Conservation (phyloP, 1,140 invertebrate genomes). For the Ostrea denselamellosa region DNA sequence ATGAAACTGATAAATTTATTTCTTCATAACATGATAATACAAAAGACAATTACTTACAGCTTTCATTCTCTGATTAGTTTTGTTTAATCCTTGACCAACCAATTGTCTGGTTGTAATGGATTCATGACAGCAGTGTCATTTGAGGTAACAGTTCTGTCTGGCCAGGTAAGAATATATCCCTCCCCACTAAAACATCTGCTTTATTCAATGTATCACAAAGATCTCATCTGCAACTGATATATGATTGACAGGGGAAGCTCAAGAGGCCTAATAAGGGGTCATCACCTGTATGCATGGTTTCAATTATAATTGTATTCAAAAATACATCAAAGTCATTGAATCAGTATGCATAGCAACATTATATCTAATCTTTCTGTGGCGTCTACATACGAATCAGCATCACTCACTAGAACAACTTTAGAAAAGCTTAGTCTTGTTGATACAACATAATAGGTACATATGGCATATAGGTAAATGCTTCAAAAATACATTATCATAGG, state of each 20-base stretch:
- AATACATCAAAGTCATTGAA: no score
- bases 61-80: constrained; percentile 17
- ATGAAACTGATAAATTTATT: background rate
- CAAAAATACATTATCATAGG: background rate
- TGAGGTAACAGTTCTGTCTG: constrained; percentile 10
- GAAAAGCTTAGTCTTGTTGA: no score
- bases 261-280: background rate
- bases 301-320: no score
- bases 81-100: background rate
- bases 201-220: constrained; percentile 21
- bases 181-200: constrained; percentile 25
- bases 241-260: constrained; percentile 13
- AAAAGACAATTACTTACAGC: background rate
- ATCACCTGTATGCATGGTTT: background rate
- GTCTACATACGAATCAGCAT: no score
- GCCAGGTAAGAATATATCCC: background rate
- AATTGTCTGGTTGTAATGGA: background rate
- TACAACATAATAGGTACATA: background rate
- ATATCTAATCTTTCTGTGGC: no score
- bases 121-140: constrained; percentile 12
- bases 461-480: background rate
- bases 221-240: constrained; percentile 35
- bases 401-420: no score
- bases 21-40: background rate
- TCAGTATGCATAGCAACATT: no score